phyloP scores from a whole-genome alignment of 2,113 vertebrate genomes.

The Dromaius novaehollandiae region DNA sequence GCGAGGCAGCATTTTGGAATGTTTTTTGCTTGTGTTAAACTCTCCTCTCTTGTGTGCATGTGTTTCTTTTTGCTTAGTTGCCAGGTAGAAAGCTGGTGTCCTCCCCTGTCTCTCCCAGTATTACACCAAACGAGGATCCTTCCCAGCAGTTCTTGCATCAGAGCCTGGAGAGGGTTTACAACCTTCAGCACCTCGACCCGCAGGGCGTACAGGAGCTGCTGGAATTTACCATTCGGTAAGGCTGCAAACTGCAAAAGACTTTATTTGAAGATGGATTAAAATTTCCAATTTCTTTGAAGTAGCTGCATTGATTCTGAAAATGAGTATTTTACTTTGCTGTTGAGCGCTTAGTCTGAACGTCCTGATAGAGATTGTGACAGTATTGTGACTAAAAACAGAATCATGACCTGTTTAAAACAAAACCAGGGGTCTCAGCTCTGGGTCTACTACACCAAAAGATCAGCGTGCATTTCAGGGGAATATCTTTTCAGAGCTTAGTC shows the following conservation, averaged over 20 bases:
- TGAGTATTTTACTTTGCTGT: background rate
- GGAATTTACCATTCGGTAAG: slow-evolving; percentile 92
- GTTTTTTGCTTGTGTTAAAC: background rate
- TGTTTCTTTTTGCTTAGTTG: slow-evolving; percentile 75
- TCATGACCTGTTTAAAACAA: background rate
- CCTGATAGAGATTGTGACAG: background rate
- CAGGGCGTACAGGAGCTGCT: slow-evolving; percentile 92
- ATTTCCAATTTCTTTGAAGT: background rate
- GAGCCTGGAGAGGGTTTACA: slow-evolving; percentile 89
- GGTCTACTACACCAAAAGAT: background rate
- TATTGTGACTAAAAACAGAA: background rate
- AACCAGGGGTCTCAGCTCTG: background rate
- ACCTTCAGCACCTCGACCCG: slow-evolving; percentile 89
- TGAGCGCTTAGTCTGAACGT: fast-evolving
- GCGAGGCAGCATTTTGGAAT: fast-evolving
- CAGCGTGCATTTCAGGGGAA: background rate
- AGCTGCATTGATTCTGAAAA: background rate
- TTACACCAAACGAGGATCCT: slow-evolving; percentile 84
- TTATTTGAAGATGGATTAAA: fast-evolving
- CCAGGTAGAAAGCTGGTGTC: slow-evolving; percentile 88
- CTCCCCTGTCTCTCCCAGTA: slow-evolving; percentile 75
- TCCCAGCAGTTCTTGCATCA: slow-evolving; percentile 94
- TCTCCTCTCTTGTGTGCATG: fast-evolving
- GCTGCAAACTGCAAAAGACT: no score
- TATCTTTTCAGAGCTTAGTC: background rate